A percentile compares a stretch with the other conserved stretches of the same genome.
Evolutionary conservation across 2,888 invertebrate species (phyloP).

Genomic region (Athalia cordata): DNA sequence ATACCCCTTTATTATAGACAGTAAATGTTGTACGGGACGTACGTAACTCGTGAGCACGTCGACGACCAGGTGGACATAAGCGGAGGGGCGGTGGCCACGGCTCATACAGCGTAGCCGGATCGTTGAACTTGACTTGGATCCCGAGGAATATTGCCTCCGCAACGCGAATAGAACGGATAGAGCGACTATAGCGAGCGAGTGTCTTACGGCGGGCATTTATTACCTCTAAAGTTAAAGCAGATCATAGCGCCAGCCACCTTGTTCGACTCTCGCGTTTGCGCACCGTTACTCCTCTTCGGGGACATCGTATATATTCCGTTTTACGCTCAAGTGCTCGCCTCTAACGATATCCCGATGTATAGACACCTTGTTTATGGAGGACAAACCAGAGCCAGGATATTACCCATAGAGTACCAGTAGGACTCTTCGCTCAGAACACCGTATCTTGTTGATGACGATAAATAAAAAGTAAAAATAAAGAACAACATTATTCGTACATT

Average conservation of each 20-base stretch:
- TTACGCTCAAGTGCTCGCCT: conserved; percentile 41
- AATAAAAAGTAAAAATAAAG: not conserved
- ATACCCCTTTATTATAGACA: conserved; percentile 19
- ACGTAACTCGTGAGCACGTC: conserved; percentile 2
- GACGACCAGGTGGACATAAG: conserved; percentile 26
- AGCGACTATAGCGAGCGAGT: conserved; percentile 1
- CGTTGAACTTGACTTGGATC: conserved; percentile 26
- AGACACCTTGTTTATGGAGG: not conserved
- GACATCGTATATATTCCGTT: conserved; percentile 36
- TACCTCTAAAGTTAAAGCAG: conserved; percentile 29
- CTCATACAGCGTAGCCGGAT: conserved; percentile 26
- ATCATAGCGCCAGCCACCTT: conserved; percentile 34
- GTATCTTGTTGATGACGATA: no score
- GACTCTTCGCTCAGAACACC: no score
- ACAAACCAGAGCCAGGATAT: no score
- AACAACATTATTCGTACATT: not conserved
- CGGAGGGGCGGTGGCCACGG: conserved; percentile 12
- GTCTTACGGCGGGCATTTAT: conserved; percentile 38
- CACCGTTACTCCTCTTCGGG: conserved; percentile 42
- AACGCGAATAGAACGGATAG: conserved; percentile 19
- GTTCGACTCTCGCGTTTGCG: conserved; percentile 26
- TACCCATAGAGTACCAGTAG: no score
- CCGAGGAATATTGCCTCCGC: not conserved
- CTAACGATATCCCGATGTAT: conserved; percentile 37
- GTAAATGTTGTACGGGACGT: conserved; percentile 5